Conservation (phyloP, 2,888 invertebrate species). For the Cotesia congregata region DNA sequence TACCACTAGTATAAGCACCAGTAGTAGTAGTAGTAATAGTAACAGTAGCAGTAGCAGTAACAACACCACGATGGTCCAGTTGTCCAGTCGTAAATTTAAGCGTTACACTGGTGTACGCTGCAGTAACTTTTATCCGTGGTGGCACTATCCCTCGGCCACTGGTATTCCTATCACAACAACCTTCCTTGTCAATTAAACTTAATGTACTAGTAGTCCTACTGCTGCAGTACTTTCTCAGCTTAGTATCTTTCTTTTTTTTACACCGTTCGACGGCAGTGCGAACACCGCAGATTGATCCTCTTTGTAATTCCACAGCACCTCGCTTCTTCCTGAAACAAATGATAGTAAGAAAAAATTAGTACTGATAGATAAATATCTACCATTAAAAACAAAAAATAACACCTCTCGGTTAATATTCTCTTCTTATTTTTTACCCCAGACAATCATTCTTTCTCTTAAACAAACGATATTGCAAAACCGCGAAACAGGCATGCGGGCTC, state of each 20-base stretch:
- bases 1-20: conserved; percentile 18
- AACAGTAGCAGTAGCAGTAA: conserved; percentile 8
- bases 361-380: background rate
- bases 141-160: conserved; percentile 25
- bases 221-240: conserved; percentile 48
- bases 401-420: background rate
- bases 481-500: background rate
- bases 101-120: conserved; percentile 21
- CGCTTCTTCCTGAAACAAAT: conserved; percentile 35
- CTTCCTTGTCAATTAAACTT: conserved; percentile 61
- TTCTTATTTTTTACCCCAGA: conserved; percentile 23
- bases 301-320: conserved; percentile 15
- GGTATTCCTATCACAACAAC: conserved; percentile 38
- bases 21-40: conserved; percentile 4
- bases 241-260: conserved; percentile 41
- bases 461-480: background rate
- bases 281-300: conserved; percentile 30
- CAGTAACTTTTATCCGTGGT: conserved; percentile 29
- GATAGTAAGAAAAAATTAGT: background rate
- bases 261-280: conserved; percentile 24
- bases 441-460: conserved; percentile 9
- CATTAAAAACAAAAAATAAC: conserved; percentile 1
- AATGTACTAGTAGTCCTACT: conserved; percentile 56
- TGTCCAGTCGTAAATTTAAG: conserved; percentile 57
- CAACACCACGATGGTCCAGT: conserved; percentile 12